These are phyloP conservation scores for Nesometra sesokonis DNA, from an alignment of 35 echinoderm and acorn worm genomes.

Conservation along the genomic window DNA sequence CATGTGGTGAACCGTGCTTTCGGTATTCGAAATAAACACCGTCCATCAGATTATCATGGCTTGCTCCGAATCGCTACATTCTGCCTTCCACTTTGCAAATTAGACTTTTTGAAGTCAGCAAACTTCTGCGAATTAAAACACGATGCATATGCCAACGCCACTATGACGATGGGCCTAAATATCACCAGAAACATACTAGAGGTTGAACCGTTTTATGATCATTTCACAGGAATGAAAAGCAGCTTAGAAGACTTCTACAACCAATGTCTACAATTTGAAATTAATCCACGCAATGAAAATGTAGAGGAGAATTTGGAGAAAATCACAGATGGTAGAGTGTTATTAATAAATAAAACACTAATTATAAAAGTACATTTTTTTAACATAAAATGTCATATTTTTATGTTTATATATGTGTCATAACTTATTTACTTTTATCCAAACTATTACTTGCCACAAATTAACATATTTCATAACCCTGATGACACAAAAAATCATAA, in stretches of 20 bases:
- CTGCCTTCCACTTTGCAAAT: background rate
- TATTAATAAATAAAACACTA: no score
- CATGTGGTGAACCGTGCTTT: background rate
- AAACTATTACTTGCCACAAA: no score
- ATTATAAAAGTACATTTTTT: no score
- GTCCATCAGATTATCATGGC: background rate
- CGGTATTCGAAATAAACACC: background rate
- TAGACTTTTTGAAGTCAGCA: background rate
- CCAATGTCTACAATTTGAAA: background rate
- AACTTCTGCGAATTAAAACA: background rate
- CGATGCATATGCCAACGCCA: background rate
- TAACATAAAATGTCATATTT: no score
- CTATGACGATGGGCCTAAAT: background rate
- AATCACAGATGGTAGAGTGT: no score
- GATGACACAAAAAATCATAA: no score
- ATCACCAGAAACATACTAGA: background rate
- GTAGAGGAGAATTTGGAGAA: no score
- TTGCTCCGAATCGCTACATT: background rate
- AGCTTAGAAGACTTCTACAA: background rate
- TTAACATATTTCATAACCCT: no score
- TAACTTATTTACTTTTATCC: no score
- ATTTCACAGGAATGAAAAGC: background rate
- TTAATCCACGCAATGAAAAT: no score
- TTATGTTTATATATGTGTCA: no score
- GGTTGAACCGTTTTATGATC: background rate